Evolutionary conservation across 2,797 vertebrate species (phyloP), one percentile per base, ranked within the genome.

Genomic region (Myotis planiceps): DNA sequence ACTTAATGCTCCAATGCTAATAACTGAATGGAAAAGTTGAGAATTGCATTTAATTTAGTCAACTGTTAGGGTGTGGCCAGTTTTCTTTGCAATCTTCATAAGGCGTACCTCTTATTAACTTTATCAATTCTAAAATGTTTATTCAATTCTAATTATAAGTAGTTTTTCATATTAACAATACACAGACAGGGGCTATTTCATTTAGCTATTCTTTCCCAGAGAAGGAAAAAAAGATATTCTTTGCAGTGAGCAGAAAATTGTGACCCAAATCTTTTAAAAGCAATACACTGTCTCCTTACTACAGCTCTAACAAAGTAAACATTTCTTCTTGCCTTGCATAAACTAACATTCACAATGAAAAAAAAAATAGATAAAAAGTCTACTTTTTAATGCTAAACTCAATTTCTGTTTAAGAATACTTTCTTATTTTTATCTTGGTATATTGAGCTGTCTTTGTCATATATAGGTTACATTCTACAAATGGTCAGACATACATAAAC

Each of bases 11-110:
- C 51, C 37, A 72, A 1, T 80, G 85, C 39, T 89, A 53, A 76
- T 81, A 81, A 37, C 29, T 75, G 23, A 92, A 78, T 92, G 63
- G 82, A 69, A 80, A 95, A 92, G 47, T 92, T 92, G 90, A 90
- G 88, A 75, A 79, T 88, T 53, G 27, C 12, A 13, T 90, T 83
- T 42, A 29, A 81, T 91, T 87, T 83, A 81, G 49, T 88, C 21
- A 82, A 0, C 51, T 90, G 5, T 65, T 74, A 80, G 47, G n/a
- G 15, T 72, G 14, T 69, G 55, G 60, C 85, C n/a, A 66, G 0
- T 49, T 72, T 45, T 75, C 88, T 88, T 71, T 32, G 45, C 19
- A 23, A 0, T 81, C 55, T 78, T 65, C 18, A 21, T 71, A 86
- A 78, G 60, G 66, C 51, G 49, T 88, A 74, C 19, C 29, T 90